Percentiles rank a stretch among this genome's conserved stretches.
These are phyloP conservation scores for Panthera tigris DNA, from an alignment of 2,113 vertebrate species.

Conservation along the genomic window DNA sequence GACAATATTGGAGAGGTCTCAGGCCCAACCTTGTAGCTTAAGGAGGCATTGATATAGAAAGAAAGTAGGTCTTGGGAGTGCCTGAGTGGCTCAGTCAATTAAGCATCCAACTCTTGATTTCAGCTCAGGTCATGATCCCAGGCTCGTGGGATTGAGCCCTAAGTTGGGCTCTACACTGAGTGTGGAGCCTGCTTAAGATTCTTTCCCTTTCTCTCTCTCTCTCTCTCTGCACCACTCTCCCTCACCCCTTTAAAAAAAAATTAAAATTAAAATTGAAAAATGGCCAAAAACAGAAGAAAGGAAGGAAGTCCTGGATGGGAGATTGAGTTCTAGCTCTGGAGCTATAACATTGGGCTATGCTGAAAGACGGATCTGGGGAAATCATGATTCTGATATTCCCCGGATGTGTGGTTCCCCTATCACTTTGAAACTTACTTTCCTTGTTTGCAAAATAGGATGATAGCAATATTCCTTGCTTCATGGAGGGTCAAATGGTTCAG, in stretches of 20 bases:
- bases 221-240: too few relatives aligned
- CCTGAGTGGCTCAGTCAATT: too few relatives aligned
- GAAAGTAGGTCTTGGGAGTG: neutral
- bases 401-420: neutral
- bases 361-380: neutral
- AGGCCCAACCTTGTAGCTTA: too few relatives aligned
- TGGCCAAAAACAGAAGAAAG: neutral
- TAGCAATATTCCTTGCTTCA: neutral
- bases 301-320: fast-evolving
- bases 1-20: neutral
- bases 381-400: neutral
- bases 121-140: too few relatives aligned
- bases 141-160: too few relatives aligned
- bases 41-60: neutral
- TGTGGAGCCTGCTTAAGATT: too few relatives aligned
- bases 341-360: neutral
- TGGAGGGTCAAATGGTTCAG: neutral
- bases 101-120: too few relatives aligned
- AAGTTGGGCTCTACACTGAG: too few relatives aligned
- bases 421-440: neutral
- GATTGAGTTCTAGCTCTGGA: neutral
- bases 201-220: too few relatives aligned
- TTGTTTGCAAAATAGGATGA: neutral
- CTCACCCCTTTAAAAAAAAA: too few relatives aligned
- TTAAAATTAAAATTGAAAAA: too few relatives aligned